Evolutionary conservation across 1,140 invertebrate genomes (phyloP).

Genomic region (Macrocentrus cingulum): DNA sequence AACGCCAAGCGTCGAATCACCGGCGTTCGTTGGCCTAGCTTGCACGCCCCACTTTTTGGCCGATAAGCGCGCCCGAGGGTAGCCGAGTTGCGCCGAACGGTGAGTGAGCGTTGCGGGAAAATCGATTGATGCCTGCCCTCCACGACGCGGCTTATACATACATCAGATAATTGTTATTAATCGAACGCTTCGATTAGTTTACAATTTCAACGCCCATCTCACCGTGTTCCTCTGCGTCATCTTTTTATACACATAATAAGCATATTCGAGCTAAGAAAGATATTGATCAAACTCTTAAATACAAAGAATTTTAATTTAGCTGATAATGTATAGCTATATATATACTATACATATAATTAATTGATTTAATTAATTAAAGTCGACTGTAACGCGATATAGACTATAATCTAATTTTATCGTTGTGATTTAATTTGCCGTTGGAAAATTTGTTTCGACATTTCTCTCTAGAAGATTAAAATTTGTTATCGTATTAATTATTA

Average conservation of each 20-base stretch:
- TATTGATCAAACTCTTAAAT: not conserved
- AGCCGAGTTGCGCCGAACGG: conserved; percentile 30
- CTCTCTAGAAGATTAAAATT: too few relatives aligned
- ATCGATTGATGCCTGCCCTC: conserved; percentile 40
- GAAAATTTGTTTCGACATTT: too few relatives aligned
- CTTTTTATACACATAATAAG: not conserved
- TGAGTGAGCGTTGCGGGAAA: conserved; percentile 34
- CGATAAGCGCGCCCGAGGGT: conserved; percentile 31
- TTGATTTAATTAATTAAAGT: too few relatives aligned
- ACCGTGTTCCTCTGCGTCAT: not conserved
- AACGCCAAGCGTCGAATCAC: conserved; percentile 47
- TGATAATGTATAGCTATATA: too few relatives aligned
- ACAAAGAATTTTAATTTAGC: too few relatives aligned
- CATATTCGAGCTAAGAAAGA: not conserved
- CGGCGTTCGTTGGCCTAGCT: conserved; percentile 37
- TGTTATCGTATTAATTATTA: too few relatives aligned
- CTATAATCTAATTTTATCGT: too few relatives aligned
- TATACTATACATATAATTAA: too few relatives aligned
- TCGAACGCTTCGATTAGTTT: conserved; percentile 28
- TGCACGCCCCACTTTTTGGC: conserved; percentile 39
- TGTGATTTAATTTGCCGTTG: too few relatives aligned
- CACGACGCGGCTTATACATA: conserved; percentile 24
- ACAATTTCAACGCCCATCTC: conserved; percentile 21
- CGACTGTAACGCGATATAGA: too few relatives aligned
- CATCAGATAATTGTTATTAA: conserved; percentile 34